phyloP scores from a whole-genome alignment of 1,140 invertebrate species.

The Aphidius ervi region DNA sequence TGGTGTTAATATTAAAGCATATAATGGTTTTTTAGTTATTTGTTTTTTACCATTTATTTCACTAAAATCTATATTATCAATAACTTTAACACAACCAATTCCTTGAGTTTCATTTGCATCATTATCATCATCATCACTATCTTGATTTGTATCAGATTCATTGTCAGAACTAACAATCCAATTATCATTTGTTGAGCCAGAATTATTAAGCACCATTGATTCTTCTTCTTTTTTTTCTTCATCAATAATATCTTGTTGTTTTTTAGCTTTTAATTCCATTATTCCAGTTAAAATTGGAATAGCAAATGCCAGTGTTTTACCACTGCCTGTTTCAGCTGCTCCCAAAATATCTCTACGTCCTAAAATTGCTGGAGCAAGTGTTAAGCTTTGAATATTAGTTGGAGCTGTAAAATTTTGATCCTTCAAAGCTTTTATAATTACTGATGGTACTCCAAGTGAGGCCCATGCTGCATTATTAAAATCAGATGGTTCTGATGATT shows the following conservation, averaged over 20 bases:
- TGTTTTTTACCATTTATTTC: neutral
- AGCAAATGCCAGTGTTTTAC: constrained; percentile 95
- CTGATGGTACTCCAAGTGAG: constrained; percentile 62
- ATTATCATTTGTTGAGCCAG: constrained; percentile 45
- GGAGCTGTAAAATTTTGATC: constrained; percentile 76
- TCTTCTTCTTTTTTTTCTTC: constrained; percentile 14
- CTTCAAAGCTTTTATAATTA: constrained; percentile 69
- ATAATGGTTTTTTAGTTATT: constrained; percentile 57
- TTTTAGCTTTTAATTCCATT: constrained; percentile 62
- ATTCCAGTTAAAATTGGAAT: constrained; percentile 88
- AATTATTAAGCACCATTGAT: constrained; percentile 33
- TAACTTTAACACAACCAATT: constrained; percentile 61
- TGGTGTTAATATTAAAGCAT: constrained; percentile 86
- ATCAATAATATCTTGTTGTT: constrained; percentile 29
- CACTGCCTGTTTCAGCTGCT: constrained; percentile 96
- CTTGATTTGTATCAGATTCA: constrained; percentile 35
- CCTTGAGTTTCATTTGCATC: constrained; percentile 37
- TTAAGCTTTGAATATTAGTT: constrained; percentile 76
- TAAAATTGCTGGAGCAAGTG: constrained; percentile 80
- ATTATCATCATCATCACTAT: constrained; percentile 29
- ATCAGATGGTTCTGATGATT: constrained; percentile 11
- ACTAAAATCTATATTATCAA: constrained; percentile 57
- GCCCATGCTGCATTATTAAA: constrained; percentile 67
- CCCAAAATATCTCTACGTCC: constrained; percentile 86
- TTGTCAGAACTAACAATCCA: constrained; percentile 36